Base-by-base conservation (phyloP, 2,797 vertebrate species). In the Phrynocephalus vlangalii region DNA sequence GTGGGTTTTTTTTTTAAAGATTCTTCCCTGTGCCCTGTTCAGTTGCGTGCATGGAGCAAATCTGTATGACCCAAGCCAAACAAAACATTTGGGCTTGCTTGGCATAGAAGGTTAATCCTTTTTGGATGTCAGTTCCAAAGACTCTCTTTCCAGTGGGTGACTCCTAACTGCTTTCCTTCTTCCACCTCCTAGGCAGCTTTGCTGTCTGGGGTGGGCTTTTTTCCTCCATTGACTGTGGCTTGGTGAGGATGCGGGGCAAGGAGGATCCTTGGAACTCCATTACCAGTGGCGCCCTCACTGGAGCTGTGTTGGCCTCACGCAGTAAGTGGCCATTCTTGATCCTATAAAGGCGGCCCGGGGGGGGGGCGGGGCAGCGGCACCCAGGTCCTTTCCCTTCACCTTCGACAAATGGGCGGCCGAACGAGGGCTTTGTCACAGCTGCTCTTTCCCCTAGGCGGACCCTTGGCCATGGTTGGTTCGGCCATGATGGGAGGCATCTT, bases 181-280 rank as follows among this genome's bases (percentile, higher is more conserved):
- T 84, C 7, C 18, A 38, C 63, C 33, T 20, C 28, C 9, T 93
- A 98, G 98, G 98, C 66, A 99, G 98, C 92, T 99, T 99, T 85
- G 98, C 98, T 0, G 97, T 98, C 0, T 99, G 98, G 98, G 98
- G 98, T 3, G 98, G 98, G 0, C 97, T 99, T 9, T 98, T 98
- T 93, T 99, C 98, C 87, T 98, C 98, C 8, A 98, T 98, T 7
- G 98, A 99, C 95, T 99, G 98, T 78, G 97, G 98, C 85, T 95
- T 99, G 82, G 97, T 98, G 66, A 97, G 94, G 30, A 82, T 99
- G 67, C 96, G 98, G 86, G 98, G 98, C 44, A 98, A 98, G 91
- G 98, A 98, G 91, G 98, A 99, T 91, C 98, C 98, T 0, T 99
- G 98, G 98, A 99, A 98, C 95, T 98, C 98, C 38, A 98, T 99